These are phyloP conservation scores for Gastracanthus pulcherrimus DNA, from an alignment of 2,888 invertebrate species.

Conservation along the genomic window DNA sequence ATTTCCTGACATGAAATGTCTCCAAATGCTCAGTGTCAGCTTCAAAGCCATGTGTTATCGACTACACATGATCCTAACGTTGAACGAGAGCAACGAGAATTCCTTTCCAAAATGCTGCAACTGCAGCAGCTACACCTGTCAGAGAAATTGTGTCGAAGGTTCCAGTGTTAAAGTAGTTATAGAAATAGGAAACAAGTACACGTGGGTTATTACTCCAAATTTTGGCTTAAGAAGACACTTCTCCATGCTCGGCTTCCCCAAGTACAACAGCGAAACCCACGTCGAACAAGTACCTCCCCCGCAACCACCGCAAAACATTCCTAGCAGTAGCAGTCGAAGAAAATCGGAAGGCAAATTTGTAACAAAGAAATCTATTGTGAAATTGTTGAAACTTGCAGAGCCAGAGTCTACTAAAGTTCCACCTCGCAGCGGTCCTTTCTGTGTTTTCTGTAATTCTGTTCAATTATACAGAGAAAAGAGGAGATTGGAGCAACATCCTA, in stretches of 20 bases:
- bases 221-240: slow-evolving; percentile 74
- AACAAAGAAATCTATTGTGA: slow-evolving; percentile 67
- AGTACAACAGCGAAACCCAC: slow-evolving; percentile 69
- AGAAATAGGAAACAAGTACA: slow-evolving; percentile 77
- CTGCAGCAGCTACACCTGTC: slow-evolving; percentile 76
- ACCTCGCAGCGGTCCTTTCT: slow-evolving; percentile 74
- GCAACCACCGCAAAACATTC: slow-evolving; percentile 61
- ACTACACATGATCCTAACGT: slow-evolving; percentile 73
- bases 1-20: slow-evolving; percentile 74
- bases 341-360: slow-evolving; percentile 72
- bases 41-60: slow-evolving; percentile 76
- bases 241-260: slow-evolving; percentile 75
- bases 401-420: slow-evolving; percentile 68
- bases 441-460: slow-evolving; percentile 75
- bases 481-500: slow-evolving; percentile 69
- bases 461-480: slow-evolving; percentile 74
- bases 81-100: slow-evolving; percentile 68
- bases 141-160: slow-evolving; percentile 74
- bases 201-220: slow-evolving; percentile 75
- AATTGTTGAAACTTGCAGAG: slow-evolving; percentile 70
- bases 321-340: slow-evolving; percentile 66
- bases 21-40: slow-evolving; percentile 73
- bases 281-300: slow-evolving; percentile 65
- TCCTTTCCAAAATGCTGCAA: slow-evolving; percentile 74
- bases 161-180: slow-evolving; percentile 75